These are phyloP conservation scores for Cassiopea xamachana DNA, from an alignment of 30 jellyfish, hydroid and myxozoan genomes.

Conservation along the genomic window DNA sequence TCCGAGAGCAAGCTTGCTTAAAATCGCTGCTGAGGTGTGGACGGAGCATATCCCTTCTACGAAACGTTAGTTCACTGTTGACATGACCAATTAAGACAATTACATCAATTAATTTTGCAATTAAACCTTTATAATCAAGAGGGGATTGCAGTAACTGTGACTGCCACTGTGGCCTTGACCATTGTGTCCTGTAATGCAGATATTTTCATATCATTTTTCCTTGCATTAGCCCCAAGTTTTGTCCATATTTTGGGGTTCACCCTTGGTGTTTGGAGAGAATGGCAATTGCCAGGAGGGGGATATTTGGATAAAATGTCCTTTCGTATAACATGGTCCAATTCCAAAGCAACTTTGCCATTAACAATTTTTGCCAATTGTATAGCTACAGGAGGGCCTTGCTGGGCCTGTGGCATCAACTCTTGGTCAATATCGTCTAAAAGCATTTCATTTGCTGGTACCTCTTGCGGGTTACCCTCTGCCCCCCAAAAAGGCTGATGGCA, in stretches of 20 bases:
- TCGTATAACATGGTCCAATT: constrained; percentile 18
- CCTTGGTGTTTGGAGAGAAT: constrained; percentile 18
- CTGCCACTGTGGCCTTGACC: constrained; percentile 2
- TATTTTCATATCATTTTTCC: constrained; percentile 19
- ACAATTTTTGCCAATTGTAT: constrained; percentile 32
- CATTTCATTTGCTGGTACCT: background rate
- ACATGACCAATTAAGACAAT: too few relatives aligned
- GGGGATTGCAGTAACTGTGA: background rate
- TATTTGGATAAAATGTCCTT: constrained; percentile 35
- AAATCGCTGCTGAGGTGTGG: constrained; percentile 18
- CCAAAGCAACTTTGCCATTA: constrained; percentile 22
- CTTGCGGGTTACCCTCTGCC: background rate
- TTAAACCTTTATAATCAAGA: too few relatives aligned
- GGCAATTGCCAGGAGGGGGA: constrained; percentile 25
- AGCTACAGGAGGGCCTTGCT: constrained; percentile 13
- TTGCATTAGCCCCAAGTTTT: constrained; percentile 21
- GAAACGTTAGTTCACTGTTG: constrained; percentile 2
- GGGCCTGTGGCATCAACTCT: constrained; percentile 17
- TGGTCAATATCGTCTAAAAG: background rate
- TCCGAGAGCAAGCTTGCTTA: background rate
- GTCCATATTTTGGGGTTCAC: constrained; percentile 62
- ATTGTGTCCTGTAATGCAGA: constrained; percentile 17
- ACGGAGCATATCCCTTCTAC: background rate
- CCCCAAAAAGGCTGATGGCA: constrained; percentile 22
- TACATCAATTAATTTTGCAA: too few relatives aligned